A percentile compares a stretch with the other conserved stretches of the same genome.
Conservation (phyloP, 2,797 vertebrate species). For the Chromis chromis region DNA sequence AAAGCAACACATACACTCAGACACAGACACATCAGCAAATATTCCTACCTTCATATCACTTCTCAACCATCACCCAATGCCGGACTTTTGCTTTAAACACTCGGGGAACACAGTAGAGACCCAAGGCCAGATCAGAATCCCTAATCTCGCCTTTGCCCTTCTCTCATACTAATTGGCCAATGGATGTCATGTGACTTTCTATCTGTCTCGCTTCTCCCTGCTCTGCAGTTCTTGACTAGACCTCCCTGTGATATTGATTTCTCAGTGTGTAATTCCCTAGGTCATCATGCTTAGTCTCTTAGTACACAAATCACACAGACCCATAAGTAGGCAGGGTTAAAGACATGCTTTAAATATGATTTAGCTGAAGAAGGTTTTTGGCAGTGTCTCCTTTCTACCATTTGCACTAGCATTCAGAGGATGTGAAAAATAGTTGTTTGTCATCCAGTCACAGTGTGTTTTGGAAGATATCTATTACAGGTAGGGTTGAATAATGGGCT, state of each 20-base stretch:
- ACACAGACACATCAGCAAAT: background rate
- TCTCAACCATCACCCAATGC: background rate
- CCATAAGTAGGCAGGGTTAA: slow-evolving; percentile 25
- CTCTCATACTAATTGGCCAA: slow-evolving; percentile 24
- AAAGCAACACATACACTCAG: background rate
- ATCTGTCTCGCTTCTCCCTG: slow-evolving; percentile 14
- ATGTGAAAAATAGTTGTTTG: slow-evolving; percentile 22
- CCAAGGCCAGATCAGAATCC: slow-evolving; percentile 30
- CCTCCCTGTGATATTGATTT: slow-evolving; percentile 72
- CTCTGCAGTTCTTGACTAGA: slow-evolving; percentile 58
- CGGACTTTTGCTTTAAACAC: slow-evolving; percentile 1
- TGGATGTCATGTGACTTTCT: slow-evolving; percentile 33
- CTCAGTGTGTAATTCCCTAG: slow-evolving; percentile 64
- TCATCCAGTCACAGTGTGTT: slow-evolving; percentile 12
- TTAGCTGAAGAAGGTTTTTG: background rate
- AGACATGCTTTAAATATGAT: slow-evolving; percentile 28
- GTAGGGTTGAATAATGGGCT: background rate
- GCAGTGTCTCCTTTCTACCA: background rate
- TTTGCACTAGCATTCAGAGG: slow-evolving; percentile 13
- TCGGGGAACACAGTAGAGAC: background rate
- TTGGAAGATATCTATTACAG: background rate
- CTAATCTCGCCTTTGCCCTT: slow-evolving; percentile 27
- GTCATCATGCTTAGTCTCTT: slow-evolving; percentile 67
- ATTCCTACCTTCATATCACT: background rate
- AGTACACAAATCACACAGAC: slow-evolving; percentile 57